These are phyloP conservation scores for Callopanchax toddi DNA, from an alignment of 2,113 vertebrate genomes.

Conservation along the genomic window DNA sequence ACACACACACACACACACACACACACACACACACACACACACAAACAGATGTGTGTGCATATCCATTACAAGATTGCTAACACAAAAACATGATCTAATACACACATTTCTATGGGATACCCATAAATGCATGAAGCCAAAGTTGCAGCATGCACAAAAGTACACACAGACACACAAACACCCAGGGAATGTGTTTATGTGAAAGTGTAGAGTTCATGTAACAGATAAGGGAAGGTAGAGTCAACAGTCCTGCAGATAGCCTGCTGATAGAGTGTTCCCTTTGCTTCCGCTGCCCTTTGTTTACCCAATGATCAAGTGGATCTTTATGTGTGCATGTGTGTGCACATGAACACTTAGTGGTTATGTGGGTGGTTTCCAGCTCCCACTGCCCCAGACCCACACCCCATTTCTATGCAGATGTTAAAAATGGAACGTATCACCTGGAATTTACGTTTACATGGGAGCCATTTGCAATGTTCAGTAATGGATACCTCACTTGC, in stretches of 20 bases:
- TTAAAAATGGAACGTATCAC: slow-evolving; percentile 1
- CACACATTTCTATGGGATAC: slow-evolving; percentile 1
- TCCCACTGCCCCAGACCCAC: slow-evolving; percentile 9
- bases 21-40: not conserved
- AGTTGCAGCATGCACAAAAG: slow-evolving; percentile 10
- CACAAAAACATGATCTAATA: not conserved
- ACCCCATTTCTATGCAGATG: not conserved
- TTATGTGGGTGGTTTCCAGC: slow-evolving; percentile 26
- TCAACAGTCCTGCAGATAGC: slow-evolving; percentile 80
- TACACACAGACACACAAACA: slow-evolving; percentile 22
- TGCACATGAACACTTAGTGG: slow-evolving; percentile 18
- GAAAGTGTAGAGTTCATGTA: slow-evolving; percentile 76
- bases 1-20: not conserved
- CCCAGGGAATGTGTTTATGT: slow-evolving; percentile 70
- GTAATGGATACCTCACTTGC: too few relatives aligned
- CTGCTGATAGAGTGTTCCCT: slow-evolving; percentile 81
- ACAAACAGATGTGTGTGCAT: not conserved
- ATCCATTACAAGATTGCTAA: not conserved
- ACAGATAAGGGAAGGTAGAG: slow-evolving; percentile 77
- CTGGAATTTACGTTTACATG: not conserved
- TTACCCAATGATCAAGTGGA: slow-evolving; percentile 76
- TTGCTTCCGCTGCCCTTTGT: slow-evolving; percentile 80
- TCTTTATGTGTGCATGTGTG: slow-evolving; percentile 26
- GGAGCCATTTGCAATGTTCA: too few relatives aligned
- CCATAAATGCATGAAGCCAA: slow-evolving; percentile 18